Evolutionary conservation across 2,797 vertebrate species (phyloP).

Genomic region (Mionectes olivaceus): DNA sequence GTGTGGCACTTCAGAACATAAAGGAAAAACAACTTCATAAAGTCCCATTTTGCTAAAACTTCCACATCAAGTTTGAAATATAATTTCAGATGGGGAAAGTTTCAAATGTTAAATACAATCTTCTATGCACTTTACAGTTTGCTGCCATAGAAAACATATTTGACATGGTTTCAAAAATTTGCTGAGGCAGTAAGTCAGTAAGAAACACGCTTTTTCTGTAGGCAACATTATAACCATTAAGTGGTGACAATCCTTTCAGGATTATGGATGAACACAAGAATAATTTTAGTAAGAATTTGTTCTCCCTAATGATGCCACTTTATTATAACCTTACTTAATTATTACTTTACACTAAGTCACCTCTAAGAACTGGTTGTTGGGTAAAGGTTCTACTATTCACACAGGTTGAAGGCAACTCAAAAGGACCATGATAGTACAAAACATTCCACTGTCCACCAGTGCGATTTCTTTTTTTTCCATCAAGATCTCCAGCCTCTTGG

Average conservation of each 20-base stretch:
- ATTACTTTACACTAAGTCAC: neutral
- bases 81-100: neutral
- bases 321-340: neutral
- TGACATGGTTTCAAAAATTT: neutral
- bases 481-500: neutral
- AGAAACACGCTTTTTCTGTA: neutral
- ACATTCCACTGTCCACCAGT: fast-evolving
- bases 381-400: neutral
- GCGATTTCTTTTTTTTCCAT: neutral
- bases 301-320: neutral
- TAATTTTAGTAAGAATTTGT: neutral
- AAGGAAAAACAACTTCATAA: neutral
- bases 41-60: neutral
- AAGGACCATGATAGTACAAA: neutral
- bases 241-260: neutral
- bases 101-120: neutral
- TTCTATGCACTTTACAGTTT: neutral
- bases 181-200: neutral
- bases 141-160: neutral
- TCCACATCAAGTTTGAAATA: neutral
- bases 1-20: neutral
- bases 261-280: neutral
- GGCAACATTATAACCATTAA: neutral
- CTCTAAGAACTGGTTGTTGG: neutral
- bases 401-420: neutral